Conservation (phyloP, 2,888 invertebrate genomes). For the Hydropsyche betteni region DNA sequence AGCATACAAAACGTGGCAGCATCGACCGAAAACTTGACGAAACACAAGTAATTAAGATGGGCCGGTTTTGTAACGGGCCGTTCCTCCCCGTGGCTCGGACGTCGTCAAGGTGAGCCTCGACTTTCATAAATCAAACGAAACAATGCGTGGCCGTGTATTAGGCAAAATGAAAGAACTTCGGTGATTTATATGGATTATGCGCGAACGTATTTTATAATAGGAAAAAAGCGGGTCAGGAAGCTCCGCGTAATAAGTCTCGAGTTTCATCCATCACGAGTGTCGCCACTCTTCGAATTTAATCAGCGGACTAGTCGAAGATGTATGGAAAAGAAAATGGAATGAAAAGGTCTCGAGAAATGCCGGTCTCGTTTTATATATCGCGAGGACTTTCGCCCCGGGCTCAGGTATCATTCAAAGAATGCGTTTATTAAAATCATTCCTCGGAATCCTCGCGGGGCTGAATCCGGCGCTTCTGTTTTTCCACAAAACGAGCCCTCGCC, state of each 20-base stretch:
- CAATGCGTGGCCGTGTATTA: slow-evolving; percentile 6
- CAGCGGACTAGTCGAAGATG: background rate
- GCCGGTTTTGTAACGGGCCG: background rate
- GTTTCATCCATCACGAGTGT: slow-evolving; percentile 2
- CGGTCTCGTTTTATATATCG: slow-evolving; percentile 8
- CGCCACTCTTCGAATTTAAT: slow-evolving; percentile 7
- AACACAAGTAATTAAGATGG: no score
- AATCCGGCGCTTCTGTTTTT: background rate
- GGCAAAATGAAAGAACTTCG: slow-evolving; percentile 22
- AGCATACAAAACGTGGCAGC: no score
- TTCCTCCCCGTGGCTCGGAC: background rate
- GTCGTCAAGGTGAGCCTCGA: background rate
- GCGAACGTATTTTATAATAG: no score
- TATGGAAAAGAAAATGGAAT: no score
- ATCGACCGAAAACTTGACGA: no score
- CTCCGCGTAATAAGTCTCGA: no score
- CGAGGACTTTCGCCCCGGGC: background rate
- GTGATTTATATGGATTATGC: slow-evolving; percentile 20
- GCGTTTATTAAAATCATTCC: slow-evolving; percentile 35
- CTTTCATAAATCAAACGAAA: slow-evolving; percentile 25
- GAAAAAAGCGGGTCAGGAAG: no score
- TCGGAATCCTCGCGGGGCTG: background rate
- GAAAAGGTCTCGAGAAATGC: no score
- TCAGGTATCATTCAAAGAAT: slow-evolving; percentile 31
- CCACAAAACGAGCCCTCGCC: background rate